A percentile compares a stretch with the other conserved stretches of the same genome.
Conservation (phyloP, 2,113 vertebrate genomes). For the Xyrauchen texanus region DNA sequence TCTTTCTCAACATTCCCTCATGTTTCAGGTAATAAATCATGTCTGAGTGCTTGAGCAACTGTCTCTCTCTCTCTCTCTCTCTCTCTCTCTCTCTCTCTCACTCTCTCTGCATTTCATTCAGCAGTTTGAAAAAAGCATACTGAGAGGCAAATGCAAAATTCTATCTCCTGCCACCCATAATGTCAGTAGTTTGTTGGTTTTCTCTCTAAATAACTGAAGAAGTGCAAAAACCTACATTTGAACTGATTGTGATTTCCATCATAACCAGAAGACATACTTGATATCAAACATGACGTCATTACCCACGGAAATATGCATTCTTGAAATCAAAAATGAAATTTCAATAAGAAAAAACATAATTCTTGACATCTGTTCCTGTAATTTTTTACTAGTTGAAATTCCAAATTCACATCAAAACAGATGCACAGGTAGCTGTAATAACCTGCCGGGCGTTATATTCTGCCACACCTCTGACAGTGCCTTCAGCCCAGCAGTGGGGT, state of each 20-base stretch:
- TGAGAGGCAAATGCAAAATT: neutral
- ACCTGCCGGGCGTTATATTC: too few species aligned
- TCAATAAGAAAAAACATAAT: too few species aligned
- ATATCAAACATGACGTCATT: too few species aligned
- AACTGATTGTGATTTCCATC: neutral
- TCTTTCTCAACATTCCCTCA: slow-evolving; percentile 43
- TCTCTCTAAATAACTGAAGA: neutral
- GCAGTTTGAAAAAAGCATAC: slow-evolving; percentile 13
- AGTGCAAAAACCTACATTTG: neutral
- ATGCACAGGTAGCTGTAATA: too few species aligned
- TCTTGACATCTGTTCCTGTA: too few species aligned
- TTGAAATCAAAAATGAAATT: too few species aligned
- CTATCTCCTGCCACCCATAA: neutral
- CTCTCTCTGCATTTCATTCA: neutral
- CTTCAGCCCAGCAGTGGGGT: too few species aligned
- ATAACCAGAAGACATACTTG: neutral
- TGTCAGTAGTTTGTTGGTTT: neutral
- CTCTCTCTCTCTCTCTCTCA: neutral
- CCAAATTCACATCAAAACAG: too few species aligned
- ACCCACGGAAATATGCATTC: too few species aligned
- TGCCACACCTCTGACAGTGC: too few species aligned
- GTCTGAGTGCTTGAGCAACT: slow-evolving; percentile 3
- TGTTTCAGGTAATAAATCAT: slow-evolving; percentile 53
- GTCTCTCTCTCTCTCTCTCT: slow-evolving; percentile 42
- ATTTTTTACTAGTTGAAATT: too few species aligned